phyloP scores from a whole-genome alignment of 2,888 invertebrate genomes.

The Venusia cambrica region DNA sequence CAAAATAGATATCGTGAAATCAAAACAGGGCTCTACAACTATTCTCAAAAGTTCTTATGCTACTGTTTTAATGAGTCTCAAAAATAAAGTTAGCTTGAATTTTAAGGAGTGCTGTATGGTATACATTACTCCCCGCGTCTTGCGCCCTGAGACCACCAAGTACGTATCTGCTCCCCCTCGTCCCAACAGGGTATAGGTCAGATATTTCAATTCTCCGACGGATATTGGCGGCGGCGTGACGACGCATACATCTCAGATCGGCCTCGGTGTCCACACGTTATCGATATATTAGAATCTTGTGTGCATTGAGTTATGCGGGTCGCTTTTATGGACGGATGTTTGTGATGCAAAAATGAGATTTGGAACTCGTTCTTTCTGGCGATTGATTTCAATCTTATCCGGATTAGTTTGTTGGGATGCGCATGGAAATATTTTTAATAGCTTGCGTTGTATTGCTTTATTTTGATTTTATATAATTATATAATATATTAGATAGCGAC shows the following conservation, averaged over 20 bases:
- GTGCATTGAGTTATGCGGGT: slow-evolving; percentile 53
- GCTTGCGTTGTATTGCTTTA: no score
- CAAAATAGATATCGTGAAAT: no score
- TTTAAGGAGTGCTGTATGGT: neutral
- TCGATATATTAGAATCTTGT: slow-evolving; percentile 73
- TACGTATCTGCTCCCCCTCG: slow-evolving; percentile 15
- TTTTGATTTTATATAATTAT: no score
- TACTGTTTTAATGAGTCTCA: no score
- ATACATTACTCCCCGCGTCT: neutral
- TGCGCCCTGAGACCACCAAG: slow-evolving; percentile 8
- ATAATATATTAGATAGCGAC: no score
- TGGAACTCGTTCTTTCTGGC: slow-evolving; percentile 25
- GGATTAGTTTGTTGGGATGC: slow-evolving; percentile 11
- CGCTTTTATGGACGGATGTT: slow-evolving; percentile 45
- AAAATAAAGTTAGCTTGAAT: no score
- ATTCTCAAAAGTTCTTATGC: no score
- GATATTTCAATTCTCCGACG: slow-evolving; percentile 79
- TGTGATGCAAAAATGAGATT: slow-evolving; percentile 37
- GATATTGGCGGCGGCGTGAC: slow-evolving; percentile 76
- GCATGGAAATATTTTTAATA: neutral
- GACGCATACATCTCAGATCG: slow-evolving; percentile 73
- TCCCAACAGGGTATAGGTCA: slow-evolving; percentile 53
- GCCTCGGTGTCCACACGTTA: slow-evolving; percentile 54
- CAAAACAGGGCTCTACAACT: no score
- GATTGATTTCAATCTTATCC: slow-evolving; percentile 18